Base-by-base conservation (phyloP, 2,113 vertebrate genomes). In the Proterorhinus semilunaris region DNA sequence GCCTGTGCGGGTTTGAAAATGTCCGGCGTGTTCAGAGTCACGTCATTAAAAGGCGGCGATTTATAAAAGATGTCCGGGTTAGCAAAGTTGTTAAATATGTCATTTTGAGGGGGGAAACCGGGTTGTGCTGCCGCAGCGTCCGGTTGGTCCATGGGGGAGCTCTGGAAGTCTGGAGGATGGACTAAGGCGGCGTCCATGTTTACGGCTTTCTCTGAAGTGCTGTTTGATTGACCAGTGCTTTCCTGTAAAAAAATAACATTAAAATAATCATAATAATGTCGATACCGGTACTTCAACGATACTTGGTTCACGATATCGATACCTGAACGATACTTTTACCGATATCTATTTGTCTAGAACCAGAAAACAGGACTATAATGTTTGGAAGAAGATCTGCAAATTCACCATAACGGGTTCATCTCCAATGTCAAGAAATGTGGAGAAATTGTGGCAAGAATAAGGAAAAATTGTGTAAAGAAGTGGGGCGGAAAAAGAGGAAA, bases 161-260 rank as follows among this genome's bases (percentile, higher is more conserved):
- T 73, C n/a, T 73, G 71, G 54, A 83, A 83, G 2, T 82, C 65
- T 2, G 73, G 64, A 49, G 78, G 58, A n/a, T n/a, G n/a, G 6
- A 17, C 8, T 5, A 71, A 72, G 13, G 77, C 5, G 36, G 10
- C 0, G 9, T 43, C 6, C 0, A 11, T 1, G 10, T 52, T 48
- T 1, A 5, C 0, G 4, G 52, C 9, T 53, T 36, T n/a, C 1
- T 0, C 7, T 9, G 7, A n/a, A 1, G 0, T 0, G 0, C 62
- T 62, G 12, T 76, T 64, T 3, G 0, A 17, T 0, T 15, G 6
- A 16, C 10, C 27, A 17, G 71, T 58, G 47, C 53, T 70, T 46
- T 83, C 84, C 90, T 91, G 53, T 13, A 1, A 36, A 0, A 77
- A 8, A 72, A 72, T 36, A 74, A 4, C 68, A 10, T 50, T 36